Percentiles rank a stretch among this genome's conserved stretches.
Conservation (phyloP, 1,140 invertebrate species). For the Chymomyza costata region DNA sequence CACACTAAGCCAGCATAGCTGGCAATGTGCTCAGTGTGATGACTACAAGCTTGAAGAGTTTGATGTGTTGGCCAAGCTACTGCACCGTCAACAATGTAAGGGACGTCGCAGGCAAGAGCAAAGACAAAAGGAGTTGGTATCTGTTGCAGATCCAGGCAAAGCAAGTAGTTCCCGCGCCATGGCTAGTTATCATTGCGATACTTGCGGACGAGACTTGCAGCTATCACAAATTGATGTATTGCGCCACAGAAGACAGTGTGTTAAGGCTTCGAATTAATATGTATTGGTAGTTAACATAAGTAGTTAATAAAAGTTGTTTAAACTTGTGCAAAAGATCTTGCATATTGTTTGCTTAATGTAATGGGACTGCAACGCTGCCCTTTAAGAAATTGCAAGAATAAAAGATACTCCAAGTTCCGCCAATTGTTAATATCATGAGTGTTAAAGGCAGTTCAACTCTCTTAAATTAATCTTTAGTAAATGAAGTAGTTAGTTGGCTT, state of each 20-base stretch:
- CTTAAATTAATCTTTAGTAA: too few relatives aligned
- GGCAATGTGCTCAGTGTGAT: slow-evolving; percentile 79
- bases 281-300: too few relatives aligned
- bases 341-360: not conserved
- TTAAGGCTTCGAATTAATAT: not conserved
- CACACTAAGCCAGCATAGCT: slow-evolving; percentile 77
- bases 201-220: slow-evolving; percentile 82
- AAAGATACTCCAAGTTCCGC: too few relatives aligned
- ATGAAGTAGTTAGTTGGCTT: too few relatives aligned
- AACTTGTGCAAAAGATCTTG: too few relatives aligned
- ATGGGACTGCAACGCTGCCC: not conserved
- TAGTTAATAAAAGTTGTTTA: too few relatives aligned
- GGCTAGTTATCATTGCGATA: slow-evolving; percentile 81
- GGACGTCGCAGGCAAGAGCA: slow-evolving; percentile 64
- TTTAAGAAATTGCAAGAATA: too few relatives aligned
- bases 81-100: slow-evolving; percentile 48
- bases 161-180: not conserved
- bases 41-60: slow-evolving; percentile 74
- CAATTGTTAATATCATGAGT: too few relatives aligned
- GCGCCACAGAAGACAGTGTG: slow-evolving; percentile 82
- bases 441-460: too few relatives aligned
- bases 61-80: slow-evolving; percentile 78
- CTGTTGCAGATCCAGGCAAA: not conserved
- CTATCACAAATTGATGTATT: slow-evolving; percentile 86
- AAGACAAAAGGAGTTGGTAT: not conserved